A percentile compares a stretch with the other conserved stretches of the same genome.
Conservation (phyloP, 2,797 vertebrate species). For the Eidolon dupreanum region DNA sequence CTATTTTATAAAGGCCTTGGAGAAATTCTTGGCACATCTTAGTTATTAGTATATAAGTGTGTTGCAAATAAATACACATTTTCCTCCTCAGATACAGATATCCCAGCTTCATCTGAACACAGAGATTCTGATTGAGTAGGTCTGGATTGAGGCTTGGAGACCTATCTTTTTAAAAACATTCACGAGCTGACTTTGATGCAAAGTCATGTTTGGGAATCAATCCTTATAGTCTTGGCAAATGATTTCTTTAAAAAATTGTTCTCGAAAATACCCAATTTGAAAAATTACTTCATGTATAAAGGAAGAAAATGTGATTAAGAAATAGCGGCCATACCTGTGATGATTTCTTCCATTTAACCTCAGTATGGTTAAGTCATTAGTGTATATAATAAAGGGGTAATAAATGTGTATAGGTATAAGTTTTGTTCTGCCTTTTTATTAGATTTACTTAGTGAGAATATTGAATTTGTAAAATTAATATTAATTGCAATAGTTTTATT, state of each 20-base stretch:
- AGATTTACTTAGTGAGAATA: slow-evolving; percentile 15
- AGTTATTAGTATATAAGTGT: not conserved
- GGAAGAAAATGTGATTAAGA: not conserved
- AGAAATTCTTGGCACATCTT: slow-evolving; percentile 29
- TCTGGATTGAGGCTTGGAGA: not conserved
- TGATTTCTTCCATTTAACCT: not conserved
- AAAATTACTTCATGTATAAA: not conserved
- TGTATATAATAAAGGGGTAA: not conserved
- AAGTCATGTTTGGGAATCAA: not conserved
- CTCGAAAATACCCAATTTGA: not conserved
- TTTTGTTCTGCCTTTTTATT: not conserved
- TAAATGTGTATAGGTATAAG: not conserved
- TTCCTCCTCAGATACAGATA: not conserved
- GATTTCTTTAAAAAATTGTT: not conserved
- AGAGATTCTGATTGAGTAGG: not conserved
- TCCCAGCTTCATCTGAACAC: not conserved
- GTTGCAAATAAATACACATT: not conserved
- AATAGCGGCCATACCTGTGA: not conserved
- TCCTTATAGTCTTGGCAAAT: not conserved
- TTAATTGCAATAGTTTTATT: not conserved
- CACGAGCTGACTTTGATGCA: not conserved
- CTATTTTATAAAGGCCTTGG: slow-evolving; percentile 39
- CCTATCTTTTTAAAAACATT: not conserved
- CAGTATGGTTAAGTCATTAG: not conserved
- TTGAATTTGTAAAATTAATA: not conserved